These are phyloP conservation scores for Halocaridina rubra DNA, from an alignment of 2,888 invertebrate genomes.

Conservation along the genomic window DNA sequence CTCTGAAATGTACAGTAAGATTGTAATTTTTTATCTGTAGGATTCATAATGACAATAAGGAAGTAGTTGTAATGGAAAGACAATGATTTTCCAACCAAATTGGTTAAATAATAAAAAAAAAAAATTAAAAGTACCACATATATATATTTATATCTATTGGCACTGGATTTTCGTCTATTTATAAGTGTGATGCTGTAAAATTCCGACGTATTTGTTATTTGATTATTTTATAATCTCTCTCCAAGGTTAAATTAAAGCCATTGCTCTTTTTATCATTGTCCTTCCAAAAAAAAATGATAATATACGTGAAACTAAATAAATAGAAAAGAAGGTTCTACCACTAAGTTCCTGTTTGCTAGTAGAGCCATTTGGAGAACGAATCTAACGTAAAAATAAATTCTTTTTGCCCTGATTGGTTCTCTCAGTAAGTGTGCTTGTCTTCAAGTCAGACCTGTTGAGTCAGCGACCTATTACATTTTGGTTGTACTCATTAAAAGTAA, in stretches of 20 bases:
- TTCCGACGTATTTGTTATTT: no score
- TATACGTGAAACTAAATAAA: slow-evolving; percentile 15
- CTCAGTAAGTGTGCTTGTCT: slow-evolving; percentile 40
- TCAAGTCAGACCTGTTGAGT: not conserved
- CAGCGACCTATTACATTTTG: no score
- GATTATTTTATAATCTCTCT: no score
- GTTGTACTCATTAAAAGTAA: no score
- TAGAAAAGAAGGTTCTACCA: slow-evolving; percentile 48
- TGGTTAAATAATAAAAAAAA: no score
- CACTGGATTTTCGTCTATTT: no score
- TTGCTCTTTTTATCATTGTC: slow-evolving; percentile 50
- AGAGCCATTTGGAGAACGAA: slow-evolving; percentile 54
- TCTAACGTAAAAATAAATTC: slow-evolving; percentile 24
- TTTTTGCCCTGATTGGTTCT: slow-evolving; percentile 56
- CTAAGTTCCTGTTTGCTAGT: slow-evolving; percentile 53
- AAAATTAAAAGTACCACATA: no score
- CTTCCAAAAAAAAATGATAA: slow-evolving; percentile 35
- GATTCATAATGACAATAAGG: slow-evolving; percentile 54
- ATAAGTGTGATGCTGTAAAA: no score
- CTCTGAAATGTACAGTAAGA: slow-evolving; percentile 52
- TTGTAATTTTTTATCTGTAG: slow-evolving; percentile 51
- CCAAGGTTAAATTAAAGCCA: no score
- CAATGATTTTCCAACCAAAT: slow-evolving; percentile 41
- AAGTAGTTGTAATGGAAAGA: slow-evolving; percentile 50
- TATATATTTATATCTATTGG: no score